Evolutionary conservation across 2,888 invertebrate species (phyloP).

Genomic region (Podabrus alpinus): DNA sequence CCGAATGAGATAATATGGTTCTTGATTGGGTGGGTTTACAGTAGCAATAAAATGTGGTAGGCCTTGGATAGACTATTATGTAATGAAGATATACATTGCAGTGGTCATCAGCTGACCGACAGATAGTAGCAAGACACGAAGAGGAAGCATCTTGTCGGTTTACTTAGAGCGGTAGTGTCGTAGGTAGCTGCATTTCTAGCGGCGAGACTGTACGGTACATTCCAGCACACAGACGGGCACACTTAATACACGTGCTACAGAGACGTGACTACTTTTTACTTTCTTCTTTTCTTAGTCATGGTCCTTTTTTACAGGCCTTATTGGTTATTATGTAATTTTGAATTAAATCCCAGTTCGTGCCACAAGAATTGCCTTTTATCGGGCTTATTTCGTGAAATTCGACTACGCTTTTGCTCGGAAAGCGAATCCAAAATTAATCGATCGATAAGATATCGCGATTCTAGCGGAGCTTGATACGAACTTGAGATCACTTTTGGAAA

Average conservation of each 20-base stretch:
- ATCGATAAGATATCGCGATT: background rate
- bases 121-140: slow-evolving; percentile 24
- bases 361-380: background rate
- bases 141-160: slow-evolving; percentile 21
- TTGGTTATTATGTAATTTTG: background rate
- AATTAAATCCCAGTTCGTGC: background rate
- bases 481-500: no score
- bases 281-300: slow-evolving; percentile 14
- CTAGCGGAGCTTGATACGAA: no score
- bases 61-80: slow-evolving; percentile 23
- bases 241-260: slow-evolving; percentile 46
- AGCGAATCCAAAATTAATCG: no score
- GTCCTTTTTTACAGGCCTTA: background rate
- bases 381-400: background rate
- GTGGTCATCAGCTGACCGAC: slow-evolving; percentile 27
- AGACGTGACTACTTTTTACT: slow-evolving; percentile 40
- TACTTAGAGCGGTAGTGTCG: slow-evolving; percentile 20
- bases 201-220: slow-evolving; percentile 35
- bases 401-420: background rate
- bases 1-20: no score
- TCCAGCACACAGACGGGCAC: slow-evolving; percentile 43
- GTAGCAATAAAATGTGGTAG: slow-evolving; percentile 24
- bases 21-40: slow-evolving; percentile 8
- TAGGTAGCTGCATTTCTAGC: slow-evolving; percentile 27
- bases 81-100: slow-evolving; percentile 30